A percentile compares a stretch with the other conserved stretches of the same genome.
These are phyloP conservation scores for Microchirus variegatus DNA, from an alignment of 2,797 vertebrate species.

Conservation along the genomic window DNA sequence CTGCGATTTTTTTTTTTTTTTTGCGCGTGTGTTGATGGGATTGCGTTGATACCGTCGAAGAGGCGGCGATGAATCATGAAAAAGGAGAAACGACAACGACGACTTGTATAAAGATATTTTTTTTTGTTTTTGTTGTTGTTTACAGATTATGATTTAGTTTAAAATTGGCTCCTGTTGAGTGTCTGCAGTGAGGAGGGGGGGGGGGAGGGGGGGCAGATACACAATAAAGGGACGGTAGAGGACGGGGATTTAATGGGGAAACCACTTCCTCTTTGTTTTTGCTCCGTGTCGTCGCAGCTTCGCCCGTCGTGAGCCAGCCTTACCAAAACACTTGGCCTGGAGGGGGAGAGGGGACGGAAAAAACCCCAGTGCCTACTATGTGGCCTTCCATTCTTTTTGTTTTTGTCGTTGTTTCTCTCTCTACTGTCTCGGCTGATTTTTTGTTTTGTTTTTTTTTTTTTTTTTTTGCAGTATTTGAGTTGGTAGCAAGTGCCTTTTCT, in stretches of 20 bases:
- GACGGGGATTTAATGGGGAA: conserved; percentile 36
- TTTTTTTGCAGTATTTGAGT: conserved; percentile 87
- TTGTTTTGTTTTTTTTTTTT: conserved; percentile 45
- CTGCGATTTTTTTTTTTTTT: conserved; percentile 57
- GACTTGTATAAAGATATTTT: conserved; percentile 73
- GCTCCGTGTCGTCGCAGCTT: conserved; percentile 52
- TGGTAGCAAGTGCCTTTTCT: conserved; percentile 98
- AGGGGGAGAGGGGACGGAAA: conserved; percentile 69
- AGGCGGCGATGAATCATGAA: conserved; percentile 50
- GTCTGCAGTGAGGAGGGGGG: conserved; percentile 24
- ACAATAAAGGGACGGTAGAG: conserved; percentile 35
- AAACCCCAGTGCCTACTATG: conserved; percentile 89
- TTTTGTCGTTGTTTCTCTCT: conserved; percentile 47
- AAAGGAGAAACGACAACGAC: conserved; percentile 45
- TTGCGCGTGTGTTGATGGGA: conserved; percentile 35
- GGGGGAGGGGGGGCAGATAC: conserved; percentile 21
- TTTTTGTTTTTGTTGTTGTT: conserved; percentile 61
- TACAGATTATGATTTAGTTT: conserved; percentile 77
- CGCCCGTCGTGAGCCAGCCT: conserved; percentile 73
- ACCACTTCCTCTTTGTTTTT: conserved; percentile 8
- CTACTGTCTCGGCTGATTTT: conserved; percentile 71
- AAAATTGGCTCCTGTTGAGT: conserved; percentile 59
- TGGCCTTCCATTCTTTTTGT: conserved; percentile 86
- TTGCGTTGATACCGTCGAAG: conserved; percentile 66
- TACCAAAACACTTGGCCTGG: conserved; percentile 77